These are phyloP conservation scores for Lepilemur septentrionalis DNA, from an alignment of 2,797 vertebrate genomes.

Conservation along the genomic window DNA sequence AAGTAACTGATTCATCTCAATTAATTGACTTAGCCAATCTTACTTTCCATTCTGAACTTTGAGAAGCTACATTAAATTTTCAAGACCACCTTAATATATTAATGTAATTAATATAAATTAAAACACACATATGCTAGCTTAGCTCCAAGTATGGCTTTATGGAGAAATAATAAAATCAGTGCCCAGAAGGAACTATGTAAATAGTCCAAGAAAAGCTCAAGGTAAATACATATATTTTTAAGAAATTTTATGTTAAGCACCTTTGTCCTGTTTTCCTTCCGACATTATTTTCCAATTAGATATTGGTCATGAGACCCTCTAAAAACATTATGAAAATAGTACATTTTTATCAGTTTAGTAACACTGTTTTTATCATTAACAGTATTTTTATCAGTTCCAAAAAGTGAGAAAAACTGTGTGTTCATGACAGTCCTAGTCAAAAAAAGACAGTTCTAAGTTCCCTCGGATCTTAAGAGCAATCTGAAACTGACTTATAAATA, in stretches of 20 bases:
- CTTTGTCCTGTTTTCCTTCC: neutral
- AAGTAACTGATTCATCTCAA: slow-evolving; percentile 43
- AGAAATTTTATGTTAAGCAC: neutral
- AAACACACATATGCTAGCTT: neutral
- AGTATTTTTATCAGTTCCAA: neutral
- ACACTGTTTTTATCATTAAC: neutral
- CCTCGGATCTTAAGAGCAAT: neutral
- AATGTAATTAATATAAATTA: slow-evolving; percentile 11
- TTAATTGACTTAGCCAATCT: neutral
- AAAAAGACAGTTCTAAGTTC: neutral
- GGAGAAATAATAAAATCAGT: neutral
- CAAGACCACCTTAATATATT: neutral
- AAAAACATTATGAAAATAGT: neutral
- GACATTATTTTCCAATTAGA: neutral
- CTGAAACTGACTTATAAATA: slow-evolving; percentile 9
- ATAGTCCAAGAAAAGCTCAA: neutral
- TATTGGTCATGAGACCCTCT: neutral
- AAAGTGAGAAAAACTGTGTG: neutral
- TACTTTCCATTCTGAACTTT: slow-evolving; percentile 36
- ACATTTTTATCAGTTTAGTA: neutral
- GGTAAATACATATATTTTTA: slow-evolving; percentile 17
- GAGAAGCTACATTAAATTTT: neutral
- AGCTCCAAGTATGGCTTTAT: neutral
- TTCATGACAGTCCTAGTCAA: neutral
- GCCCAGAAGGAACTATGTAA: neutral